A percentile compares a stretch with the other conserved stretches of the same genome.
These are phyloP conservation scores for Dynastes grantii DNA, from an alignment of 2,888 invertebrate genomes.

Conservation along the genomic window DNA sequence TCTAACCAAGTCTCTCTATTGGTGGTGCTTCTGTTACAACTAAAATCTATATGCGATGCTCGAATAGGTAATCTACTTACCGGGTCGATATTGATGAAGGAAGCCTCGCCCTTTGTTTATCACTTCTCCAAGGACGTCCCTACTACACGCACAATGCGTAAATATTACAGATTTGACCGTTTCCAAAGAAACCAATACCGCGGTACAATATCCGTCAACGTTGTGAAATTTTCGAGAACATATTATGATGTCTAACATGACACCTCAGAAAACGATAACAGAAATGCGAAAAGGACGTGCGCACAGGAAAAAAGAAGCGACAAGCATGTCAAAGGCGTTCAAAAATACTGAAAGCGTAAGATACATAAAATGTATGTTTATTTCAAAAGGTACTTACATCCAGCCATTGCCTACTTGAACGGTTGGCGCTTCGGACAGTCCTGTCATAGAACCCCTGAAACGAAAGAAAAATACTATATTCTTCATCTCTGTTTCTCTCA, in stretches of 20 bases:
- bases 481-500: too few species aligned
- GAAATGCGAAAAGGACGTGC: conserved; percentile 1
- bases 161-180: conserved; percentile 12
- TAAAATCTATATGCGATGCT: neutral
- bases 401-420: conserved; percentile 74
- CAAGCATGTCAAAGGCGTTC: conserved; percentile 16
- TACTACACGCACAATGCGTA: conserved; percentile 9
- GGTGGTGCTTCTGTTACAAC: too few species aligned
- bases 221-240: neutral
- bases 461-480: conserved; percentile 54
- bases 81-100: conserved; percentile 33
- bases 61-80: neutral
- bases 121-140: conserved; percentile 15
- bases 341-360: conserved; percentile 27
- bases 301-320: conserved; percentile 22
- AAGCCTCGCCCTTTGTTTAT: conserved; percentile 16
- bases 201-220: neutral
- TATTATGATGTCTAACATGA: conserved; percentile 10
- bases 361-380: neutral
- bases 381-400: conserved; percentile 71
- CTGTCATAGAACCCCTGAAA: conserved; percentile 73
- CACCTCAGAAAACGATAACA: conserved; percentile 5
- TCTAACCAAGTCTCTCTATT: neutral
- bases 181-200: conserved; percentile 4
- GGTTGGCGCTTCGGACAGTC: conserved; percentile 71